These are phyloP conservation scores for Lophius americanus DNA, from an alignment of 2,797 vertebrate genomes.

Conservation along the genomic window DNA sequence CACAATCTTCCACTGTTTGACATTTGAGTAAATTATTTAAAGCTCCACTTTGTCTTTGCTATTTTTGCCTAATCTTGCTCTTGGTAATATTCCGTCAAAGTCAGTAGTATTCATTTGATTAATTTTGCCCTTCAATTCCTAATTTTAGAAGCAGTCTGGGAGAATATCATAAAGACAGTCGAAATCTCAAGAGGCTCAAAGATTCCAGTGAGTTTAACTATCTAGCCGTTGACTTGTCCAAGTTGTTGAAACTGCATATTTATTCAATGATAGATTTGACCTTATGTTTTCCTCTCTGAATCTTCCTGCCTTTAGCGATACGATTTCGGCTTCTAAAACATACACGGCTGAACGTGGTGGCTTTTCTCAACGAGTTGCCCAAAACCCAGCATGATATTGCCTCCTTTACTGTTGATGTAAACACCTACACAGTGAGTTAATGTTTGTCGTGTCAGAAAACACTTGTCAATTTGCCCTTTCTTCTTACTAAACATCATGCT, in stretches of 20 bases:
- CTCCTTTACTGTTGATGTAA: conserved; percentile 90
- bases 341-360: conserved; percentile 89
- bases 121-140: background rate
- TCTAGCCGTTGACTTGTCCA: background rate
- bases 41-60: too few species aligned
- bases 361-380: conserved; percentile 92
- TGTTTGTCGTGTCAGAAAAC: background rate
- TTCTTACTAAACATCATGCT: background rate
- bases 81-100: too few species aligned
- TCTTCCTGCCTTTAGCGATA: conserved; percentile 71
- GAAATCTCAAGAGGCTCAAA: conserved; percentile 90
- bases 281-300: conserved; percentile 15
- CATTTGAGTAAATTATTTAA: background rate
- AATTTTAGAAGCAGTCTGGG: conserved; percentile 83
- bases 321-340: conserved; percentile 89
- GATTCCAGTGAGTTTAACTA: conserved; percentile 85
- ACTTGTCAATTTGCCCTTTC: background rate
- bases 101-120: background rate
- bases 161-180: conserved; percentile 89
- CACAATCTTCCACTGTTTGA: too few species aligned
- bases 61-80: too few species aligned
- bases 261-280: background rate
- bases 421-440: conserved; percentile 85
- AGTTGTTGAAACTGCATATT: background rate
- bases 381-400: conserved; percentile 91